Conservation (phyloP, 2,797 vertebrate species). For the Enteromius unitaeniatus region DNA sequence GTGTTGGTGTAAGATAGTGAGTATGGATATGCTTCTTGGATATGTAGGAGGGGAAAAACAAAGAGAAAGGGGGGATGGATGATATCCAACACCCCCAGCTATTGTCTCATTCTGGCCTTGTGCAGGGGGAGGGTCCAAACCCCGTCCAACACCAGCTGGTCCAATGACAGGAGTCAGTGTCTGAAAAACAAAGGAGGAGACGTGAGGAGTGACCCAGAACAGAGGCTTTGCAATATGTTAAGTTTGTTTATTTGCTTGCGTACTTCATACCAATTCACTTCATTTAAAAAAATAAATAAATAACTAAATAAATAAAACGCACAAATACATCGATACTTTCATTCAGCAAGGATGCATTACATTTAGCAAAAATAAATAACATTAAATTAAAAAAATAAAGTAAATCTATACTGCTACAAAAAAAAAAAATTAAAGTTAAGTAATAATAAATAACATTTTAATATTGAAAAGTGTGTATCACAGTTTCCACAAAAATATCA, state of each 20-base stretch:
- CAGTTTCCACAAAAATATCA: background rate
- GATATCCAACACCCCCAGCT: slow-evolving; percentile 57
- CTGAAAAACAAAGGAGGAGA: slow-evolving; percentile 68
- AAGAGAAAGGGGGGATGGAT: slow-evolving; percentile 46
- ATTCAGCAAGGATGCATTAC: too few species aligned
- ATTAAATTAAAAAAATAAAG: too few species aligned
- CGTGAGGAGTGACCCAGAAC: background rate
- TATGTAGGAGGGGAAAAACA: slow-evolving; percentile 7
- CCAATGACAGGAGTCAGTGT: slow-evolving; percentile 46
- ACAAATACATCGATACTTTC: too few species aligned
- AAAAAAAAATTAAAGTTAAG: too few species aligned
- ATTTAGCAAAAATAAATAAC: too few species aligned
- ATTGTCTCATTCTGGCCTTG: slow-evolving; percentile 61
- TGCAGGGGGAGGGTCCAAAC: slow-evolving; percentile 45
- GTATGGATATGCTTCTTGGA: slow-evolving; percentile 12
- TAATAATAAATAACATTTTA: too few species aligned
- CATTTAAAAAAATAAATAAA: background rate
- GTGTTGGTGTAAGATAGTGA: background rate
- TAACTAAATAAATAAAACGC: too few species aligned
- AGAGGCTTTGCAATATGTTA: background rate
- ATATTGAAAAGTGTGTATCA: background rate
- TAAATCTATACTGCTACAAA: too few species aligned
- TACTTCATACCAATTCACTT: background rate
- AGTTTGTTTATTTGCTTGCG: background rate
- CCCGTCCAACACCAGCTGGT: slow-evolving; percentile 46